phyloP scores from a whole-genome alignment of 2,888 invertebrate species.

The Hirtodrosophila histrioides region DNA sequence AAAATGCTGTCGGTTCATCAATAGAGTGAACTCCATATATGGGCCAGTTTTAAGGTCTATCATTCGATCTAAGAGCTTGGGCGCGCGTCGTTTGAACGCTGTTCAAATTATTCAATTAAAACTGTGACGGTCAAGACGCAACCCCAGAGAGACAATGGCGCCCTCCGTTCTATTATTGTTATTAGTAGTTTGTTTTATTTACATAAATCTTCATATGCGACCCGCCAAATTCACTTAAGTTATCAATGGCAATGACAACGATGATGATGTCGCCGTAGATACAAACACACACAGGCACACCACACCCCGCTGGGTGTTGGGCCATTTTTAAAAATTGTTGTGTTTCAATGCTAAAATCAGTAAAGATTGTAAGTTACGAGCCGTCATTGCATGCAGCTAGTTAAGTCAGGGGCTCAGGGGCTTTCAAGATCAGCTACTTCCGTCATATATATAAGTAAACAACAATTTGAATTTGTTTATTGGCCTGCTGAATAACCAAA shows the following conservation, averaged over 20 bases:
- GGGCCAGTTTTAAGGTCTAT: conserved; percentile 9
- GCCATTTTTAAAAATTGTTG: conserved; percentile 26
- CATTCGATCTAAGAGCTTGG: conserved; percentile 19
- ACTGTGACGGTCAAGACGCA: conserved; percentile 43
- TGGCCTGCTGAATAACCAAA: conserved; percentile 11
- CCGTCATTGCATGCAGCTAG: conserved; percentile 59
- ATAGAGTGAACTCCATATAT: conserved; percentile 31
- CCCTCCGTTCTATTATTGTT: conserved; percentile 39
- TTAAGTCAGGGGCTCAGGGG: conserved; percentile 50
- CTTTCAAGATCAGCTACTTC: conserved; percentile 50
- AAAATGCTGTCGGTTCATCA: conserved; percentile 49
- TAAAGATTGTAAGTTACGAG: conserved; percentile 41
- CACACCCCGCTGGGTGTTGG: conserved; percentile 38
- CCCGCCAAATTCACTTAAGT: conserved; percentile 44
- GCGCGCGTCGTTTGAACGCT: conserved; percentile 31
- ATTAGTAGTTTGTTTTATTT: conserved; percentile 62
- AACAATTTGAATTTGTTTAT: conserved; percentile 73
- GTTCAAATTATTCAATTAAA: conserved; percentile 75
- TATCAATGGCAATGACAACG: conserved; percentile 24
- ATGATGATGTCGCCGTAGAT: conserved; percentile 14
- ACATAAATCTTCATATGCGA: conserved; percentile 79
- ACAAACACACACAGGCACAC: conserved; percentile 9
- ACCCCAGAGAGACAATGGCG: conserved; percentile 27
- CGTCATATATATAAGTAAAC: conserved; percentile 45
- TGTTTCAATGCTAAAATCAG: conserved; percentile 3